A percentile compares a stretch with the other conserved stretches of the same genome.
phyloP scores from a whole-genome alignment of 2,113 vertebrate species.

The Elaphurus davidianus region DNA sequence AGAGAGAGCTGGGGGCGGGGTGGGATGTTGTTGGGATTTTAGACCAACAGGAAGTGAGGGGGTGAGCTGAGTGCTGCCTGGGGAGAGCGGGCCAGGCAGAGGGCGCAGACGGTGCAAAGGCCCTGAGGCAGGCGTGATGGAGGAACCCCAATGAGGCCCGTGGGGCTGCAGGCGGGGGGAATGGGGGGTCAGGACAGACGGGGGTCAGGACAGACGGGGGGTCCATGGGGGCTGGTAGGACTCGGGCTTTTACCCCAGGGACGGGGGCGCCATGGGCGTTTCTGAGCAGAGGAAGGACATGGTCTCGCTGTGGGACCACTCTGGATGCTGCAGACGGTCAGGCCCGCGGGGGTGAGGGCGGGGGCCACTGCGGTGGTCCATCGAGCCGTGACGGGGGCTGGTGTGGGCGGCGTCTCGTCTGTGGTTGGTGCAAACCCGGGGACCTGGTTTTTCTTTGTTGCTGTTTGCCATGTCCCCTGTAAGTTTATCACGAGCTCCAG shows the following conservation, averaged over 20 bases:
- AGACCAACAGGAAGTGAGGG: not conserved
- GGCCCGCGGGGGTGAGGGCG: not conserved
- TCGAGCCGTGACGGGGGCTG: not conserved
- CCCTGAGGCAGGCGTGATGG: not conserved
- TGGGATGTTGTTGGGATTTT: not conserved
- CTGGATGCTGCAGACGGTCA: not conserved
- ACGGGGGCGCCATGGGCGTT: not conserved
- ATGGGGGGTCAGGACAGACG: not conserved
- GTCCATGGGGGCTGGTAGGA: not conserved
- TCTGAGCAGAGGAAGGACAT: not conserved
- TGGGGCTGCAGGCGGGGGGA: not conserved
- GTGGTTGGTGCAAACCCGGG: not conserved
- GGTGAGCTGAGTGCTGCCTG: not conserved
- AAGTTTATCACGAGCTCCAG: not conserved
- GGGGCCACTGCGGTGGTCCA: not conserved
- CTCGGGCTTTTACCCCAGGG: not conserved
- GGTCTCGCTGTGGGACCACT: not conserved
- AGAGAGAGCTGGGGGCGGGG: not conserved
- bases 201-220: not conserved
- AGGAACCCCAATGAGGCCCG: not conserved
- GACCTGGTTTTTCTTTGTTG: not conserved
- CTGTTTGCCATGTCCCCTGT: not conserved
- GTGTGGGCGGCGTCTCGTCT: too few species aligned
- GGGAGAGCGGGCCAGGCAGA: fast-evolving
- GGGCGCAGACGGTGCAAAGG: not conserved